phyloP scores from a whole-genome alignment of 2,113 vertebrate species.

The Paradisaea rubra region DNA sequence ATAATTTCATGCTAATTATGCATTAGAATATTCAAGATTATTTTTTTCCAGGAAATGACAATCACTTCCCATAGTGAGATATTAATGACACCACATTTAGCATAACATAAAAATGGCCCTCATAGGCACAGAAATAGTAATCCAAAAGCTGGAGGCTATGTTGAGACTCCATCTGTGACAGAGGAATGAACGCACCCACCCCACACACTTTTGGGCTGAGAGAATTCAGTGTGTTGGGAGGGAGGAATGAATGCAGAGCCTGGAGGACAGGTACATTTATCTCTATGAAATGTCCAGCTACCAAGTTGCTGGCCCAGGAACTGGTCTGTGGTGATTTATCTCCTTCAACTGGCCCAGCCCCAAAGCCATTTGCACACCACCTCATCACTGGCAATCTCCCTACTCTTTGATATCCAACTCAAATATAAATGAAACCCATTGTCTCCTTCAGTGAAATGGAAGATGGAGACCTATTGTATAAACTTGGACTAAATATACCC shows the following conservation, averaged over 20 bases:
- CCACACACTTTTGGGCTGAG: background rate
- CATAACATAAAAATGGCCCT: background rate
- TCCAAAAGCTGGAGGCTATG: background rate
- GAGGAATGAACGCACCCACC: background rate
- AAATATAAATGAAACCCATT: background rate
- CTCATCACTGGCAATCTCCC: background rate
- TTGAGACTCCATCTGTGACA: background rate
- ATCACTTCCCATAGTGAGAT: slow-evolving; percentile 21
- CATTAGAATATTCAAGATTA: background rate
- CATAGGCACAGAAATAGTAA: background rate
- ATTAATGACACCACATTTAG: slow-evolving; percentile 26
- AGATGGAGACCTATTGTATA: background rate
- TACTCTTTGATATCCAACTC: background rate
- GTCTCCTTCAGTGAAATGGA: background rate
- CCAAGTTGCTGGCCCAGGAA: background rate
- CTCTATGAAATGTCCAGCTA: background rate
- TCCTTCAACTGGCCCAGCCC: background rate
- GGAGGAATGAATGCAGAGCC: background rate
- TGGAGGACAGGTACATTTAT: background rate
- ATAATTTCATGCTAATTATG: slow-evolving; percentile 32
- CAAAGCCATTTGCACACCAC: background rate
- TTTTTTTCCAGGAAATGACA: slow-evolving; percentile 8
- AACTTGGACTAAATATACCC: background rate
- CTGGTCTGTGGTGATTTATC: background rate
- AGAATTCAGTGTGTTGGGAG: background rate